Conservation (phyloP, 2,797 vertebrate genomes). For the Babyrousa celebensis region DNA sequence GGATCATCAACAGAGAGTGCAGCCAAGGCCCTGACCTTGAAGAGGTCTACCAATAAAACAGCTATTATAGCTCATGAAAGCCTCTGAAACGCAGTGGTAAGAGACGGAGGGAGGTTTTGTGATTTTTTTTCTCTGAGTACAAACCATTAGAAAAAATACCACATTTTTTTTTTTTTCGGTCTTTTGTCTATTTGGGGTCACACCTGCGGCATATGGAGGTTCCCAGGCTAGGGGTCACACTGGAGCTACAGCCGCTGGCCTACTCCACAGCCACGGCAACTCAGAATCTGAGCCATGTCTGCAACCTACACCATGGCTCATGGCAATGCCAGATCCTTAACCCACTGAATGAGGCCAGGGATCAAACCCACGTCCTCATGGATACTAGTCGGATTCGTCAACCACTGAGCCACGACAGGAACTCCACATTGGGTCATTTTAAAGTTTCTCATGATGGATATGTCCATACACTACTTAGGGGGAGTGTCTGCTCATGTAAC, state of each 20-base stretch:
- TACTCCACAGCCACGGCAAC: no score
- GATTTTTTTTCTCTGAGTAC: not conserved
- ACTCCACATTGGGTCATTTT: not conserved
- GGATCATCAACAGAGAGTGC: not conserved
- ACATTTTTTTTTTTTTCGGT: not conserved
- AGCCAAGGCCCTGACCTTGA: not conserved
- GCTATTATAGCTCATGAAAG: not conserved
- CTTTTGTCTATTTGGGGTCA: no score
- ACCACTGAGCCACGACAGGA: no score
- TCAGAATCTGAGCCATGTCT: no score
- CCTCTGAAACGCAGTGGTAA: not conserved
- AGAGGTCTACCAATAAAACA: constrained; percentile 27
- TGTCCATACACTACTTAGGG: not conserved
- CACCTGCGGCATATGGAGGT: no score
- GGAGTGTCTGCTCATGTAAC: not conserved
- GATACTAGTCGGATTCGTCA: no score
- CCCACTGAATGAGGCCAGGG: no score
- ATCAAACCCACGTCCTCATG: no score
- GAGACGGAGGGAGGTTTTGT: not conserved
- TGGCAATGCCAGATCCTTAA: no score
- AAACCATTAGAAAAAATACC: constrained; percentile 17
- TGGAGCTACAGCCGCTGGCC: no score
- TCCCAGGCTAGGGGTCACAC: no score
- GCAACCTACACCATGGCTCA: no score
- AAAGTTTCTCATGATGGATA: not conserved